Evolutionary conservation across 2,113 vertebrate genomes (phyloP), one percentile per base, ranked within the genome.

Genomic region (Scomber japonicus): DNA sequence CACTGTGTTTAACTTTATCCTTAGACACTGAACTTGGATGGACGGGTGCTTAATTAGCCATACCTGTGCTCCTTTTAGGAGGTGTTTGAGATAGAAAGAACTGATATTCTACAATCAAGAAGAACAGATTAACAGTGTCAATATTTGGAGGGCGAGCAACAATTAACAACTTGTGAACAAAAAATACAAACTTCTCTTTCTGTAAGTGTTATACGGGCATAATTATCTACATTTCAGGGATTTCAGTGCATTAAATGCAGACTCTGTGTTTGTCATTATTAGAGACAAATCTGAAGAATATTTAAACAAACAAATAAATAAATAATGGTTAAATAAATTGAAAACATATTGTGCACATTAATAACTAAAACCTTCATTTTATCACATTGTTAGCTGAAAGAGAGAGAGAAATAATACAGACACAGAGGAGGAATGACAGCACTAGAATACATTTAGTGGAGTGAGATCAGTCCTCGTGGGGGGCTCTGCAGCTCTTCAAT

Each of bases 321-420:
- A 91, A 89, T 88, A 90, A 87, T 21, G 48, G 46, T 69, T 79
- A 81, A 88, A 92, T 84, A 81, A 86, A 84, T 1, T 16, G 12
- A 82, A 75, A 85, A 67, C 35, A 40, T 27, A 71, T 44, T 75
- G 67, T 80, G 63, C 68, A 82, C 75, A 62, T 73, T 81, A 57
- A 65, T 14, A 61, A 73, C 60, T 30, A 67, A 67, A 60, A 71
- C 24, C 71, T 73, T 85, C 21, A 82, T 71, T 78, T 56, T 49
- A 61, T 85, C 85, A 83, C 70, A 81, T 80, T 62, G 64, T 76
- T 55, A 57, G 53, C 35, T 77, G 62, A 79, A 83, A 14, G 66
- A 79, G 71, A 80, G 71, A 80, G 71, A 75, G 74, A 75, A 48
- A 62, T 17, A 59, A 79, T 61, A 90, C 82, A 63, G 82, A 91